Conservation (phyloP, 1,140 invertebrate genomes). For the Octopus bimaculoides region DNA sequence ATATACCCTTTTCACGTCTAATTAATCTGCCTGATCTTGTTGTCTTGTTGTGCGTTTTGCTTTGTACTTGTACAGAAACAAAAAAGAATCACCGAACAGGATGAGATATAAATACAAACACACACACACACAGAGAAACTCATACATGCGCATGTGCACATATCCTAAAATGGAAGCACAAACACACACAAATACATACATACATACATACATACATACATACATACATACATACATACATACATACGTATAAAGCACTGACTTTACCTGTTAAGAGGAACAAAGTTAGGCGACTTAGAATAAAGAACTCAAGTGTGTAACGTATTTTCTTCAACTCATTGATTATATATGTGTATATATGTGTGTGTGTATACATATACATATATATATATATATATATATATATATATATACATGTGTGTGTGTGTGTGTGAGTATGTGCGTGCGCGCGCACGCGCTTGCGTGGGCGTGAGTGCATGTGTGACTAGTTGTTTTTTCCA, state of each 20-base stretch:
- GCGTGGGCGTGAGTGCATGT: not conserved
- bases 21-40: too few species aligned
- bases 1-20: too few species aligned
- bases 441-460: not conserved
- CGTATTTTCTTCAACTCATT: not conserved
- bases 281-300: too few species aligned
- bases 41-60: too few species aligned
- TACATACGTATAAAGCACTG: not conserved
- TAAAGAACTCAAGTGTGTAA: too few species aligned
- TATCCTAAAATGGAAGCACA: not conserved
- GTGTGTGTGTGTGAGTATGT: not conserved
- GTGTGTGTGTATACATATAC: not conserved
- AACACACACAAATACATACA: not conserved
- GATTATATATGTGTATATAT: not conserved
- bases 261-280: not conserved
- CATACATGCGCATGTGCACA: too few species aligned
- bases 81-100: too few species aligned
- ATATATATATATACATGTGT: not conserved
- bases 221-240: not conserved
- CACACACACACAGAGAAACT: too few species aligned
- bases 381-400: not conserved
- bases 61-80: too few species aligned
- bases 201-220: not conserved
- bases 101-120: too few species aligned
- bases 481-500: not conserved